Percentiles rank a stretch among this genome's conserved stretches.
Evolutionary conservation across 1,140 invertebrate genomes (phyloP).

Genomic region (Aphelenchoides avenae): DNA sequence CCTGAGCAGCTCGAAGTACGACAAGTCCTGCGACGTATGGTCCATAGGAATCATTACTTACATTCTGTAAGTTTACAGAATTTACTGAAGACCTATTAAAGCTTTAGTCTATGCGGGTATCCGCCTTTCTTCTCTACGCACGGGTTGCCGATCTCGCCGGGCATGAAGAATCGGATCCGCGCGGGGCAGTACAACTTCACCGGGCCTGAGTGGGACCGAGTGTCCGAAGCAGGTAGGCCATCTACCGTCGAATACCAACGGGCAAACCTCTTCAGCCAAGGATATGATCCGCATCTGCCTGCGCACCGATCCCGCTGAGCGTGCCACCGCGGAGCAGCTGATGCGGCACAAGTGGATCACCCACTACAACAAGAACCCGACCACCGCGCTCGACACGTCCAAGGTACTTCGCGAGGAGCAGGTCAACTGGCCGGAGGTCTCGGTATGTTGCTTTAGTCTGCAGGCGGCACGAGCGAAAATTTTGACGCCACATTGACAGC

Average conservation of each 20-base stretch:
- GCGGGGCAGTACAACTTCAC: slow-evolving; percentile 95
- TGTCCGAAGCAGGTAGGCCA: slow-evolving; percentile 77
- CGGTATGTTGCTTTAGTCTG: slow-evolving; percentile 51
- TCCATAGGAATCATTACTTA: slow-evolving; percentile 97
- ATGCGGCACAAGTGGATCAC: slow-evolving; percentile 83
- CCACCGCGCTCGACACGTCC: slow-evolving; percentile 26
- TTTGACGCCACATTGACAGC: too few relatives aligned
- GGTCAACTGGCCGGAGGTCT: slow-evolving; percentile 86
- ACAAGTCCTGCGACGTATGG: slow-evolving; percentile 98
- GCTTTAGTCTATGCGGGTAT: slow-evolving; percentile 83
- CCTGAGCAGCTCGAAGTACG: slow-evolving; percentile 91
- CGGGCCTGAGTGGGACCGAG: slow-evolving; percentile 87
- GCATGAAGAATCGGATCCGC: slow-evolving; percentile 96
- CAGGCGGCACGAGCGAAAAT: too few relatives aligned
- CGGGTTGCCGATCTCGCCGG: slow-evolving; percentile 90
- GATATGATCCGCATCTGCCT: slow-evolving; percentile 88
- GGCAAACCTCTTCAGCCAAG: slow-evolving; percentile 69
- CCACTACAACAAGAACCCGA: slow-evolving; percentile 56
- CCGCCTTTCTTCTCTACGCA: slow-evolving; percentile 97
- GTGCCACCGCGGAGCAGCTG: slow-evolving; percentile 83
- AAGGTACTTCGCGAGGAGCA: slow-evolving; percentile 71
- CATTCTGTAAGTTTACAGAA: slow-evolving; percentile 73
- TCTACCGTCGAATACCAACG: neutral
- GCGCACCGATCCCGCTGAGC: slow-evolving; percentile 81
- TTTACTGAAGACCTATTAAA: slow-evolving; percentile 48